Evolutionary conservation across 2,113 vertebrate genomes (phyloP).

Genomic region (Plecotus auritus): DNA sequence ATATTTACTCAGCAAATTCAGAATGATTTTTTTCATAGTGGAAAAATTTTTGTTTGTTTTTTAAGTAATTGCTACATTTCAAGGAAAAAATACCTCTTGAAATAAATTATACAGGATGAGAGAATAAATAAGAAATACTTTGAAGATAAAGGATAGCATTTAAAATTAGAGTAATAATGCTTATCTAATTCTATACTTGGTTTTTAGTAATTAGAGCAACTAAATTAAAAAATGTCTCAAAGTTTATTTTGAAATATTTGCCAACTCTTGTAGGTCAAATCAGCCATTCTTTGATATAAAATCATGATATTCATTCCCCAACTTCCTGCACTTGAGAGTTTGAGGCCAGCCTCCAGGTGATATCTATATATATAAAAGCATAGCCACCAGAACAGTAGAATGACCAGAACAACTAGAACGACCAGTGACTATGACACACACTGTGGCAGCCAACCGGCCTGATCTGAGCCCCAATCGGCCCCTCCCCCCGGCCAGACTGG

Average conservation of each 20-base stretch:
- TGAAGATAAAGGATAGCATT: neutral
- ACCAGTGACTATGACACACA: too few relatives aligned
- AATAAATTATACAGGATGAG: neutral
- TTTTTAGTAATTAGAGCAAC: neutral
- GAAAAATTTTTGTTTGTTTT: neutral
- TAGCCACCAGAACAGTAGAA: too few relatives aligned
- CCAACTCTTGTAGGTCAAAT: neutral
- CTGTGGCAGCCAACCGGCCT: too few relatives aligned
- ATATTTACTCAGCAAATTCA: conserved; percentile 35
- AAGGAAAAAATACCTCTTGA: neutral
- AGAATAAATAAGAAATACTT: conserved; percentile 12
- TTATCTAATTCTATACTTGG: neutral
- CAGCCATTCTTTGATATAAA: neutral
- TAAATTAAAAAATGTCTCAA: neutral
- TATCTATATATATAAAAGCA: neutral
- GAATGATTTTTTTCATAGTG: neutral
- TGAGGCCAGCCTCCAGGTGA: neutral
- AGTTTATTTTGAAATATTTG: conserved; percentile 1
- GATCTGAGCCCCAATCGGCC: too few relatives aligned
- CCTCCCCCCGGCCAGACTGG: too few relatives aligned
- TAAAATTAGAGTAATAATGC: neutral
- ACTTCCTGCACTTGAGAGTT: neutral
- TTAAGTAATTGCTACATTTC: neutral
- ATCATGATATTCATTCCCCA: neutral
- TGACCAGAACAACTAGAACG: too few relatives aligned